These are phyloP conservation scores for Alauda arvensis DNA, from an alignment of 2,797 vertebrate species.

Conservation along the genomic window DNA sequence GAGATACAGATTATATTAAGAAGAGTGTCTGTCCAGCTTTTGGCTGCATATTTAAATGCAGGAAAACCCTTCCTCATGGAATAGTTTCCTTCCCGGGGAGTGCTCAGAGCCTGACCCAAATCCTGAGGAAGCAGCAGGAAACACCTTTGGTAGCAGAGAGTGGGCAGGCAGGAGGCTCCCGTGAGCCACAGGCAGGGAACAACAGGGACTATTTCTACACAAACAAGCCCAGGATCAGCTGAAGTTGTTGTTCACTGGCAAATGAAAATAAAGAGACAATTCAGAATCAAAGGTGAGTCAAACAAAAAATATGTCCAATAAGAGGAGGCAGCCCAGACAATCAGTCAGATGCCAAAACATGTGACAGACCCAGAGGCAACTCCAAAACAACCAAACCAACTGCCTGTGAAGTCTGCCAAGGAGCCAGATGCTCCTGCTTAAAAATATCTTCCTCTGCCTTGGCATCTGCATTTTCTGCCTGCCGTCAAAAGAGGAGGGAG, in stretches of 20 bases:
- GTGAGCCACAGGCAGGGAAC: background rate
- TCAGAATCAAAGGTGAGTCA: slow-evolving; percentile 64
- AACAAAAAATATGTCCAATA: slow-evolving; percentile 65
- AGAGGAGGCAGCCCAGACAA: slow-evolving; percentile 66
- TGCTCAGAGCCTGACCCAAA: background rate
- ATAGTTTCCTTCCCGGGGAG: background rate
- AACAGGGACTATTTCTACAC: background rate
- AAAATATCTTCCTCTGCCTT: slow-evolving; percentile 79
- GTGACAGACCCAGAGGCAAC: slow-evolving; percentile 78
- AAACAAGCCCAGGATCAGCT: slow-evolving; percentile 44
- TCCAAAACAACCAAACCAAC: slow-evolving; percentile 74
- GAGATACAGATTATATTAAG: background rate
- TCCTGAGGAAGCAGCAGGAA: slow-evolving; percentile 12
- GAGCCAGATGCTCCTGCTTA: slow-evolving; percentile 80
- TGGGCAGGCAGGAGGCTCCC: slow-evolving; percentile 18
- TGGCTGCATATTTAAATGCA: background rate
- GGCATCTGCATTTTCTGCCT: slow-evolving; percentile 72
- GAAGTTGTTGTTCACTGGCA: slow-evolving; percentile 49
- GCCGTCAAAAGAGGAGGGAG: slow-evolving; percentile 62
- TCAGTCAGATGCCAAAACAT: slow-evolving; percentile 74
- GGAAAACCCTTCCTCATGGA: background rate
- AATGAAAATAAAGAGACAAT: slow-evolving; percentile 57
- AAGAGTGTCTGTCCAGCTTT: background rate
- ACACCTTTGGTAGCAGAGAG: slow-evolving; percentile 1
- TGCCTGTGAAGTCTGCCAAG: slow-evolving; percentile 74